Evolutionary conservation across 2,888 invertebrate species (phyloP).

Genomic region (Odontothrips loti): DNA sequence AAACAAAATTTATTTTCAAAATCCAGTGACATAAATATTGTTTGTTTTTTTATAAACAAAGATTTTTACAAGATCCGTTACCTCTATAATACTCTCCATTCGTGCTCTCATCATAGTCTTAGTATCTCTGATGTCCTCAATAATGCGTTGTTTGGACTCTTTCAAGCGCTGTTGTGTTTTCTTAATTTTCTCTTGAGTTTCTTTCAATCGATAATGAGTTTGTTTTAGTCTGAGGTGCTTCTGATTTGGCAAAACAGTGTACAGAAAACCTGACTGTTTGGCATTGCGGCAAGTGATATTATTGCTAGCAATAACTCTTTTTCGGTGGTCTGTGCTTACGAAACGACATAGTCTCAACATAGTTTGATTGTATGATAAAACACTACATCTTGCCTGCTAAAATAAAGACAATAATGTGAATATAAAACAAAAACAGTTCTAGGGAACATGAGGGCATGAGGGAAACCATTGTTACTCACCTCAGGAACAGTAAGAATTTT

Average conservation of each 20-base stretch:
- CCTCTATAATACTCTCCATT: constrained; percentile 71
- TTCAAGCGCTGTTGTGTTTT: constrained; percentile 56
- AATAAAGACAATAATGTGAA: not conserved
- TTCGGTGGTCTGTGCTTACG: not conserved
- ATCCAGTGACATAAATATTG: not conserved
- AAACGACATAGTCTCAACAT: not conserved
- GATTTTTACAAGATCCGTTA: constrained; percentile 46
- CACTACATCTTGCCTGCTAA: not conserved
- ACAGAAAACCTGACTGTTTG: not conserved
- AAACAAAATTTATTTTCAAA: constrained; percentile 28
- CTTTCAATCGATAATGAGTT: constrained; percentile 41
- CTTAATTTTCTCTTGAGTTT: constrained; percentile 57
- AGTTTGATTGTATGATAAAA: not conserved
- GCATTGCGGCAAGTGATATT: not conserved
- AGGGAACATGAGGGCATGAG: not conserved
- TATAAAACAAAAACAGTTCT: not conserved
- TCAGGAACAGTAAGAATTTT: not conserved
- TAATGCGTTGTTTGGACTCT: constrained; percentile 58
- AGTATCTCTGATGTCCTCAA: constrained; percentile 67
- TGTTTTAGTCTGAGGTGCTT: not conserved
- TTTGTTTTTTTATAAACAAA: not conserved
- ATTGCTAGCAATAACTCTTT: not conserved
- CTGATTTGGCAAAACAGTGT: not conserved
- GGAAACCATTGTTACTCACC: not conserved
- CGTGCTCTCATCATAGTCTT: constrained; percentile 66